Evolutionary conservation across 2,797 vertebrate genomes (phyloP).

Genomic region (Anabacerthia variegaticeps): DNA sequence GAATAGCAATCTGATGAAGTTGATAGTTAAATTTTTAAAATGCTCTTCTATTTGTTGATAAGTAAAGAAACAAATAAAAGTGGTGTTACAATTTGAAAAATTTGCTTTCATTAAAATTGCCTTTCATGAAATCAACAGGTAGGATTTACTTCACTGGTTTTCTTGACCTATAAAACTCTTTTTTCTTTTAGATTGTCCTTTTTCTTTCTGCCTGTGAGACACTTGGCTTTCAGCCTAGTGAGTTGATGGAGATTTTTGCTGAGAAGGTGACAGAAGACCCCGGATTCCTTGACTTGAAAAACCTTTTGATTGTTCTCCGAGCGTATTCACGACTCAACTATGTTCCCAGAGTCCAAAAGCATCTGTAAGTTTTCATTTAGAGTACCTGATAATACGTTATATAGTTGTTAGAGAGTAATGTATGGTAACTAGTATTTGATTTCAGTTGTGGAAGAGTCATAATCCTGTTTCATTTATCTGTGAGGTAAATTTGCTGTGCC

Average conservation of each 20-base stretch:
- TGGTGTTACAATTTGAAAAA: not conserved
- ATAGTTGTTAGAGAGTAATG: not conserved
- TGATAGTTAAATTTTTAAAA: not conserved
- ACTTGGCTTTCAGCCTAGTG: constrained; percentile 77
- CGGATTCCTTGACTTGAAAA: constrained; percentile 73
- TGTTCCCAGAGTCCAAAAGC: constrained; percentile 60
- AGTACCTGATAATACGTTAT: not conserved
- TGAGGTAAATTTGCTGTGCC: not conserved
- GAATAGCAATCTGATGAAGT: not conserved
- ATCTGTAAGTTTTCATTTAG: constrained; percentile 77
- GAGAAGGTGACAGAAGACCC: constrained; percentile 78
- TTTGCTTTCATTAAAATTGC: not conserved
- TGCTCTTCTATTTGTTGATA: not conserved
- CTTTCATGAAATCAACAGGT: not conserved
- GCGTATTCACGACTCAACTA: constrained; percentile 85
- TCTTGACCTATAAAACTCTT: not conserved
- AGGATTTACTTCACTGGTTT: not conserved
- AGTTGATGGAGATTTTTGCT: constrained; percentile 81
- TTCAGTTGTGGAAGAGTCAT: not conserved
- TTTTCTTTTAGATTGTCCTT: constrained; percentile 77
- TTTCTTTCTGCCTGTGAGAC: constrained; percentile 79
- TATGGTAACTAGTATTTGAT: not conserved
- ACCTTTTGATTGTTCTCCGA: constrained; percentile 76
- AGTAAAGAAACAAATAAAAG: not conserved
- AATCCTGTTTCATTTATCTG: not conserved